Evolutionary conservation across 2,888 invertebrate species (phyloP), one percentile per base, ranked within the genome.

Genomic region (Xanthia togata): DNA sequence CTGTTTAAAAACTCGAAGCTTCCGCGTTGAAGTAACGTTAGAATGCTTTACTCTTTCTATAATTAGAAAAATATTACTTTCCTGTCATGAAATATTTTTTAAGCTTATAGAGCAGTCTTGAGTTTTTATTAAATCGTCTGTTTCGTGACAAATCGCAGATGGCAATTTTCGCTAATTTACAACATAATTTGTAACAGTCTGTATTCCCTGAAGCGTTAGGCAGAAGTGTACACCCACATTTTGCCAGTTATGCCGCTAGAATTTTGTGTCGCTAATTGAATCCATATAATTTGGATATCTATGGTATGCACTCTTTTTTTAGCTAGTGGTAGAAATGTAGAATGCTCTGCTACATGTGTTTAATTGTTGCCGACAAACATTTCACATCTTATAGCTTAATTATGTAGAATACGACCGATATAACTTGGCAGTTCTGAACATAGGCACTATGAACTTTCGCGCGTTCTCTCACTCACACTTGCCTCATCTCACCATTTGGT

Each of bases 21-120:
- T 82, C 82, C 82, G 84, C 81, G 38, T 75, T 69, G 67, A 20
- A 69, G 64, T 80, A 75, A 84, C 55, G 23, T 80, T 71, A 71
- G 70, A n/a, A 82, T 69, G 68, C 47, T 73, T 65, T 70, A 84
- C 60, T 31, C 31, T 69, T 75, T 75, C 68, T 82, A 84, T 68
- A 70, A 44, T 69, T 82, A 84, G 70, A 71, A 57, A 31, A 65
- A 65, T 59, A 55, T 9, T 12, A 55, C 31, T 50, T 62, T 55
- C 26, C 53, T 20, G 11, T 3, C 38, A 3, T 65, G 20, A 68
- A 35, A 38, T 59, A 59, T 35, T 35, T 72, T 59, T n/a, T 64
- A 44, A 17, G 14, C 38, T 6, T 17, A n/a, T 5, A 6, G 14
- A 57, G 5, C 57, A 14, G 17, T 8, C n/a, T n/a, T n/a, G 55